A percentile compares a stretch with the other conserved stretches of the same genome.
These are phyloP conservation scores for Pseudococcus longispinus DNA, from an alignment of 2,888 invertebrate genomes.

Conservation along the genomic window DNA sequence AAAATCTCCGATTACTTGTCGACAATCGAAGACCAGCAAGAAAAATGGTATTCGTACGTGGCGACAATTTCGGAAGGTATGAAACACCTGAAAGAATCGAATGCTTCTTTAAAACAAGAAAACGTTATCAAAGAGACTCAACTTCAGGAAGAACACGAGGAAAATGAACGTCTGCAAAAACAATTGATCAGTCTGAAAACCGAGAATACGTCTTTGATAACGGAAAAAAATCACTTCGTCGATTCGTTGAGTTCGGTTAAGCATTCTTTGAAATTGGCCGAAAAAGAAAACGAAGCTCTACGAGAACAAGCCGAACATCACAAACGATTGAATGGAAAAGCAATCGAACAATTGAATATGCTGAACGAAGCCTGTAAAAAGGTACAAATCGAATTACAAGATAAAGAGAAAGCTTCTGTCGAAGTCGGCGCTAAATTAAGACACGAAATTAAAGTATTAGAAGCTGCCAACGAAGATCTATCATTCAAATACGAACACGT, in stretches of 20 bases:
- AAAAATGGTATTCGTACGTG: not conserved
- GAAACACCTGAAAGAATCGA: not conserved
- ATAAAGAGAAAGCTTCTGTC: not conserved
- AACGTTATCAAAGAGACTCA: constrained; percentile 4
- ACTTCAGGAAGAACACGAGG: not conserved
- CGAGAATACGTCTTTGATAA: not conserved
- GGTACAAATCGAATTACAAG: not conserved
- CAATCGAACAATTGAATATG: not conserved
- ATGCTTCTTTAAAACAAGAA: not conserved
- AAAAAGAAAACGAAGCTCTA: constrained; percentile 18
- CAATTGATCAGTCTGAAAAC: not conserved
- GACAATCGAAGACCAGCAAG: constrained; percentile 12
- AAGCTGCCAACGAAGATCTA: not conserved
- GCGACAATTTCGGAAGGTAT: not conserved
- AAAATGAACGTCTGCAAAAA: constrained; percentile 1
- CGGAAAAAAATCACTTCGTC: not conserved
- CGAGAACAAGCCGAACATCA: not conserved
- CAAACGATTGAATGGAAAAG: not conserved
- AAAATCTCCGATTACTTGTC: not conserved
- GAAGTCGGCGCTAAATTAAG: not conserved
- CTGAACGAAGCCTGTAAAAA: not conserved
- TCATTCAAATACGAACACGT: not conserved
- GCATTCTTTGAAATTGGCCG: not conserved
- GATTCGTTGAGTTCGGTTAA: not conserved
- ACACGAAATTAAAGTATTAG: not conserved